Conservation (phyloP, 2,113 vertebrate genomes). For the Sinocyclocheilus anophthalmus region DNA sequence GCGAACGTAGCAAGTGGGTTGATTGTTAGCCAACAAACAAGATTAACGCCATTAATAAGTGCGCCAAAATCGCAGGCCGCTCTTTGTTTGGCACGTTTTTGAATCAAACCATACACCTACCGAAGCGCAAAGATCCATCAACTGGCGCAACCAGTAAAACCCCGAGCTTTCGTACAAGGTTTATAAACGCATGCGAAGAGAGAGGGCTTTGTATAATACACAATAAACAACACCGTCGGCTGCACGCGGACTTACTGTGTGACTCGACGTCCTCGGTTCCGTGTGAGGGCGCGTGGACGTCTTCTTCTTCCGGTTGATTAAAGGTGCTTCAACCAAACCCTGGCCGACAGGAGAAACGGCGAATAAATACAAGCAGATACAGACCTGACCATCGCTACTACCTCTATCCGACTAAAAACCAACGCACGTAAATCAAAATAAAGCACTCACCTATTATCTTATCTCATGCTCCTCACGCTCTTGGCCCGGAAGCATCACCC, state of each 20-base stretch:
- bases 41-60: constrained; percentile 32
- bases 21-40: not conserved
- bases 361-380: not conserved
- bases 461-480: not conserved
- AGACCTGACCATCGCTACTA: no score
- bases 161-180: not conserved
- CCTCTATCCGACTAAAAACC: not conserved
- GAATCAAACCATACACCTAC: not conserved
- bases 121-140: not conserved
- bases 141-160: not conserved
- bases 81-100: constrained; percentile 44
- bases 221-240: not conserved
- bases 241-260: constrained; percentile 39
- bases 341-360: not conserved
- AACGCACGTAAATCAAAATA: not conserved
- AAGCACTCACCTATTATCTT: not conserved
- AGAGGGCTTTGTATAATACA: not conserved
- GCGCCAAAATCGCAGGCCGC: constrained; percentile 19
- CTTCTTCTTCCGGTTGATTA: constrained; percentile 51
- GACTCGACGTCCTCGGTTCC: constrained; percentile 50
- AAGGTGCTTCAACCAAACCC: constrained; percentile 15
- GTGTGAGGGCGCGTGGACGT: constrained; percentile 41
- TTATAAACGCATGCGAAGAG: not conserved
- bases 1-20: not conserved
- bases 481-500: constrained; percentile 29